Conservation (phyloP, 2,888 invertebrate species). For the Hypena proboscidalis region DNA sequence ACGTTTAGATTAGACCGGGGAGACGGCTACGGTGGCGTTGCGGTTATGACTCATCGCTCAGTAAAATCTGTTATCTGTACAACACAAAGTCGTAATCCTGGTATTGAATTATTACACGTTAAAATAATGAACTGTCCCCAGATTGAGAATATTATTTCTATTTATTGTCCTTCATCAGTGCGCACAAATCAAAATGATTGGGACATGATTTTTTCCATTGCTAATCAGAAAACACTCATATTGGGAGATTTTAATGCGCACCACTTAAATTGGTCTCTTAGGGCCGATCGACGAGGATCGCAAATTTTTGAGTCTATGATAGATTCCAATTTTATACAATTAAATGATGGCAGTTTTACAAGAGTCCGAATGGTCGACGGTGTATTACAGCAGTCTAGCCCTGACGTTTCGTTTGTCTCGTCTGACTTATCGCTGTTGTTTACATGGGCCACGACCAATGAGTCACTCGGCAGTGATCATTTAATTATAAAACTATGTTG, state of each 20-base stretch:
- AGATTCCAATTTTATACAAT: constrained; percentile 1
- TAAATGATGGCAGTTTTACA: constrained; percentile 7
- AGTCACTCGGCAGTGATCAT: constrained; percentile 1
- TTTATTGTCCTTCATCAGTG: constrained; percentile 1
- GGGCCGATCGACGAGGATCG: not conserved
- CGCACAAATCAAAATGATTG: constrained; percentile 1
- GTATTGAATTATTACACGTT: constrained; percentile 3
- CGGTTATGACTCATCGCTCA: too few species aligned
- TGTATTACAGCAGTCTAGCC: constrained; percentile 1
- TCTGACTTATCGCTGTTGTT: constrained; percentile 1
- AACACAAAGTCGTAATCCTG: not conserved
- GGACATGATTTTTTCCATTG: constrained; percentile 3
- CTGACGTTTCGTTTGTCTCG: constrained; percentile 5
- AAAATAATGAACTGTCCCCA: constrained; percentile 6
- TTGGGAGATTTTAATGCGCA: too few species aligned
- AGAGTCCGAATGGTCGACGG: constrained; percentile 4
- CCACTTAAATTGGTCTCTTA: not conserved
- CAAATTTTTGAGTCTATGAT: constrained; percentile 8
- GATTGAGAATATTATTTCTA: constrained; percentile 2
- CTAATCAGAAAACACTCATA: not conserved
- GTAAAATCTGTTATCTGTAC: too few species aligned
- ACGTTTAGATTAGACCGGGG: too few species aligned
- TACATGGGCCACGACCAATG: not conserved
- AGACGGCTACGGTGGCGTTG: too few species aligned
- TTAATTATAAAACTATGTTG: constrained; percentile 1